phyloP scores from a whole-genome alignment of 2,113 vertebrate species.

The Agapornis roseicollis region DNA sequence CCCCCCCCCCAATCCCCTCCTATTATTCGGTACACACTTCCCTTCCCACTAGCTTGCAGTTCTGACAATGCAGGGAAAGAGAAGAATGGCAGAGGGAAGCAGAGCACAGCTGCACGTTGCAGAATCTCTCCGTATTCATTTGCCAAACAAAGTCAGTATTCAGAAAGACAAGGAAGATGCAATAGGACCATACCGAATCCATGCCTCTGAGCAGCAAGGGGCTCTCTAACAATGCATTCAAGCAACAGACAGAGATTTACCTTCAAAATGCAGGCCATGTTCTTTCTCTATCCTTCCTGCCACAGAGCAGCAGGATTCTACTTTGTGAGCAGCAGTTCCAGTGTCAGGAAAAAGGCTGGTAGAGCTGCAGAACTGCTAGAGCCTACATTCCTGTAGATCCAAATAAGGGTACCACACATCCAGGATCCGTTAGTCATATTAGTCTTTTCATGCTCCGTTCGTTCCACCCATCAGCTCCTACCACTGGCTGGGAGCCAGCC shows the following conservation, averaged over 20 bases:
- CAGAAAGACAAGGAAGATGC: slow-evolving; percentile 66
- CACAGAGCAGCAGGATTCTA: slow-evolving; percentile 65
- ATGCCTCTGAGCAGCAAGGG: slow-evolving; percentile 42
- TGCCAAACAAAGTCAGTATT: slow-evolving; percentile 55
- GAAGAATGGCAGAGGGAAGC: slow-evolving; percentile 62
- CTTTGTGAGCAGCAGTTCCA: slow-evolving; percentile 63
- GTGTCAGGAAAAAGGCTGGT: slow-evolving; percentile 57
- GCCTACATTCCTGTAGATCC: slow-evolving; percentile 71
- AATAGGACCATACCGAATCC: slow-evolving; percentile 46
- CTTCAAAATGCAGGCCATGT: slow-evolving; percentile 83
- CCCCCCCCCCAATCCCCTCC: too few species aligned
- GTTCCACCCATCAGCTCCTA: slow-evolving; percentile 69
- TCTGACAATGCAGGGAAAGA: slow-evolving; percentile 58
- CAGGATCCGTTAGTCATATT: slow-evolving; percentile 64
- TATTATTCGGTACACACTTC: slow-evolving; percentile 19
- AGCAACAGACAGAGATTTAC: slow-evolving; percentile 76
- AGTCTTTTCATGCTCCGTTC: slow-evolving; percentile 49
- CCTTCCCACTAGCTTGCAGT: slow-evolving; percentile 50
- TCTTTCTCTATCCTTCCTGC: slow-evolving; percentile 69
- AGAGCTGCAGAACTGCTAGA: slow-evolving; percentile 55
- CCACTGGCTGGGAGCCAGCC: slow-evolving; percentile 67
- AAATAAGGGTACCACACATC: slow-evolving; percentile 45
- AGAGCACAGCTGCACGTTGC: slow-evolving; percentile 50
- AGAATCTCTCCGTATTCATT: slow-evolving; percentile 63
- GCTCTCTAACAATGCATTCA: slow-evolving; percentile 59